Evolutionary conservation across 2,113 vertebrate genomes (phyloP).

Genomic region (Corythaeola cristata): DNA sequence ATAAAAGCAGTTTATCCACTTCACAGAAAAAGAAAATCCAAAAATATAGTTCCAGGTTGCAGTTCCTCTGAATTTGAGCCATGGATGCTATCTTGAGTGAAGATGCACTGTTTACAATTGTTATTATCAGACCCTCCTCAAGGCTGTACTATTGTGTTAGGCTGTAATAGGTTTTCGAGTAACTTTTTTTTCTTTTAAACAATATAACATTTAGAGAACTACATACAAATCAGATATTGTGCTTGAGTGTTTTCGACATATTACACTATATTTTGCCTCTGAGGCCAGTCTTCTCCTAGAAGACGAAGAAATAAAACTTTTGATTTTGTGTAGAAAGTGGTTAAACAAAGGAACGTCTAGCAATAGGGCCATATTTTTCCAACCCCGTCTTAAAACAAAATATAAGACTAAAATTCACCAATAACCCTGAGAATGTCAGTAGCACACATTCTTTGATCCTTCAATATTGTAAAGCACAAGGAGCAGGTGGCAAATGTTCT

Average conservation of each 20-base stretch:
- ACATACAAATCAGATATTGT: background rate
- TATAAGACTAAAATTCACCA: background rate
- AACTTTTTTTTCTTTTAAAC: background rate
- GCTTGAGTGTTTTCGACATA: background rate
- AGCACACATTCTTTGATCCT: background rate
- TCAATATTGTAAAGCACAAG: background rate
- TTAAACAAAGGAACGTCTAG: background rate
- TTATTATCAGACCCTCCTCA: background rate
- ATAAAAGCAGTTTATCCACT: background rate
- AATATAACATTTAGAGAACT: background rate
- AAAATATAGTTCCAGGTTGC: background rate
- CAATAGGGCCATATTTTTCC: background rate
- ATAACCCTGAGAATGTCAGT: background rate
- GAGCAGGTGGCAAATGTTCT: slow-evolving; percentile 22
- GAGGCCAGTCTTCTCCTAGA: background rate
- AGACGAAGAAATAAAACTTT: background rate
- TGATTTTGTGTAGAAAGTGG: background rate
- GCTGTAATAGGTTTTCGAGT: background rate
- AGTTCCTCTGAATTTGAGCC: background rate
- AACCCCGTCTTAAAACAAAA: background rate
- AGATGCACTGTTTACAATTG: background rate
- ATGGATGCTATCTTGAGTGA: background rate
- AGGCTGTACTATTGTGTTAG: background rate
- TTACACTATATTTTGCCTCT: background rate
- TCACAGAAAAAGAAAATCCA: background rate